Evolutionary conservation across 2,888 invertebrate genomes (phyloP).

Genomic region (Platycheirus albimanus): DNA sequence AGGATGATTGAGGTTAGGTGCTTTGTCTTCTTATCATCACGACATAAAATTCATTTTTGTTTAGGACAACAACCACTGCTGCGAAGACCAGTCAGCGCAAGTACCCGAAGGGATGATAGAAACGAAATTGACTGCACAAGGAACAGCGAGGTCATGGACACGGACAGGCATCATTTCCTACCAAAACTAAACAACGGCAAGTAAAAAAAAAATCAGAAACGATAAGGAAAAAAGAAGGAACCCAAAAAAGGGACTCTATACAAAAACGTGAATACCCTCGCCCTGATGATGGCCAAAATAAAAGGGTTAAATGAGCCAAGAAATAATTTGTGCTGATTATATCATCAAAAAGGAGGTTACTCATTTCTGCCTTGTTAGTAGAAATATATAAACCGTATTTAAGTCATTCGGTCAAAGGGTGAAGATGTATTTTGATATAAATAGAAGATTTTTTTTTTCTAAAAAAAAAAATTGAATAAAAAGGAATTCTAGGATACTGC

Average conservation of each 20-base stretch:
- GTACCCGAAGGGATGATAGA: slow-evolving; percentile 51
- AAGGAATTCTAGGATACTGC: neutral
- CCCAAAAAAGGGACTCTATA: slow-evolving; percentile 22
- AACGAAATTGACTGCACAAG: slow-evolving; percentile 49
- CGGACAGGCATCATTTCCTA: slow-evolving; percentile 63
- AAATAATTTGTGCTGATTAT: slow-evolving; percentile 75
- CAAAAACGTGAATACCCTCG: slow-evolving; percentile 32
- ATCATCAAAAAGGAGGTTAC: slow-evolving; percentile 51
- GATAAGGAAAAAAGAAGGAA: slow-evolving; percentile 21
- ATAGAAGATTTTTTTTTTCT: slow-evolving; percentile 16
- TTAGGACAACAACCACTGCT: slow-evolving; percentile 1
- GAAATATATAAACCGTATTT: slow-evolving; percentile 53
- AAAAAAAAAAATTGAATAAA: neutral
- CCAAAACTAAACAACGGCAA: neutral
- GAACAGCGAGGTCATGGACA: slow-evolving; percentile 51
- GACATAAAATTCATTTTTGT: slow-evolving; percentile 62
- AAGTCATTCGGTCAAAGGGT: slow-evolving; percentile 63
- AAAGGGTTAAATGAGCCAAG: slow-evolving; percentile 74
- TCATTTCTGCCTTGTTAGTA: slow-evolving; percentile 8
- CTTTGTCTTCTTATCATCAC: slow-evolving; percentile 62
- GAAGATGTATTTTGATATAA: slow-evolving; percentile 1
- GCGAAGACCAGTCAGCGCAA: neutral
- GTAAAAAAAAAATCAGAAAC: slow-evolving; percentile 15
- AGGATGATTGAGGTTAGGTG: slow-evolving; percentile 65
- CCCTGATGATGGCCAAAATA: slow-evolving; percentile 62